These are phyloP conservation scores for Ranitomeya imitator DNA, from an alignment of 2,113 vertebrate genomes.

Conservation along the genomic window DNA sequence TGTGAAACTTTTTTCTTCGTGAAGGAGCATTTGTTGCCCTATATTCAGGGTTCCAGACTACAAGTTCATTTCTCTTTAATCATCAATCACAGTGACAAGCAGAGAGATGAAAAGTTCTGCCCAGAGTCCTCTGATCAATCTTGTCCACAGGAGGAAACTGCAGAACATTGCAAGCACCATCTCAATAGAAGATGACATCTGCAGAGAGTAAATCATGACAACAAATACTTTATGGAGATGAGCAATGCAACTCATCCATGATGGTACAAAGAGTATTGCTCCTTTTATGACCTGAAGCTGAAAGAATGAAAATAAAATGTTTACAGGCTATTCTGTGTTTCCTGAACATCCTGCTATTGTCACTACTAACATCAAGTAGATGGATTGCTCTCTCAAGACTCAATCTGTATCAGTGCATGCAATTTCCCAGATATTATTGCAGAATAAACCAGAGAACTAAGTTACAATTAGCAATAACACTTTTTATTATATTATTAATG, in stretches of 20 bases:
- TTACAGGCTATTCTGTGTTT: neutral
- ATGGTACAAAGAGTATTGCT: neutral
- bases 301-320: neutral
- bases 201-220: slow-evolving; percentile 36
- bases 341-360: neutral
- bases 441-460: neutral
- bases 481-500: neutral
- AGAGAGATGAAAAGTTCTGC: slow-evolving; percentile 36
- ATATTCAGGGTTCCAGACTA: slow-evolving; percentile 13
- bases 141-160: slow-evolving; percentile 1
- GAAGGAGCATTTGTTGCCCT: slow-evolving; percentile 25
- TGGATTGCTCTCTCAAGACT: neutral
- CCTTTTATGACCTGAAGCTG: neutral
- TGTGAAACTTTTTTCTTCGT: neutral
- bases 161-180: neutral
- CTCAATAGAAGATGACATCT: slow-evolving; percentile 33
- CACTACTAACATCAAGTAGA: neutral
- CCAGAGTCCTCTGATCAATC: slow-evolving; percentile 29
- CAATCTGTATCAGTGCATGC: neutral
- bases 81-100: slow-evolving; percentile 39
- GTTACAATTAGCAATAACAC: neutral
- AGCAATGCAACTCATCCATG: neutral
- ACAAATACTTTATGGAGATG: slow-evolving; percentile 3
- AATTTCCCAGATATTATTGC: neutral
- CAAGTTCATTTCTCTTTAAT: slow-evolving; percentile 23